phyloP scores from a whole-genome alignment of 2,888 invertebrate genomes.

The Venusia cambrica region DNA sequence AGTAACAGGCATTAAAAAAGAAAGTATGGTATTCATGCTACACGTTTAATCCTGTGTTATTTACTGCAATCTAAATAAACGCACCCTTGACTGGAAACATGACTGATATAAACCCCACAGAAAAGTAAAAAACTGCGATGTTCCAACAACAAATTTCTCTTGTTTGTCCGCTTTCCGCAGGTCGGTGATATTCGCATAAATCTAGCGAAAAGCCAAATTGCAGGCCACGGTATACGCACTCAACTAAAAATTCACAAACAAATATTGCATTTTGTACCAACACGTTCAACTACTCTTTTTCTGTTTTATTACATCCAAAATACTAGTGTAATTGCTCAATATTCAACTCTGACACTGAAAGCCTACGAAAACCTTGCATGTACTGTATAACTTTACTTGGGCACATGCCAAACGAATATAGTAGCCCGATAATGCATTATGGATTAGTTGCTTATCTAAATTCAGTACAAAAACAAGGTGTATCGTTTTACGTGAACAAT shows the following conservation, averaged over 20 bases:
- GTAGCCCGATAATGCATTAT: constrained; percentile 49
- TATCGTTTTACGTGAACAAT: constrained; percentile 36
- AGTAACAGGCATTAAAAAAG: too few species aligned
- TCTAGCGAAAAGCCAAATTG: constrained; percentile 74
- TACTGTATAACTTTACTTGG: constrained; percentile 43
- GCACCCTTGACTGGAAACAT: constrained; percentile 39
- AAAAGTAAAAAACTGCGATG: constrained; percentile 62
- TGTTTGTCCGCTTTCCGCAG: constrained; percentile 73
- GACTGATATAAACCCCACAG: constrained; percentile 63
- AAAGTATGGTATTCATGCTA: too few species aligned
- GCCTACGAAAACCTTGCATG: constrained; percentile 39
- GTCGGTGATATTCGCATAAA: constrained; percentile 72
- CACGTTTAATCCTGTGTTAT: too few species aligned
- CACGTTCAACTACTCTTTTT: constrained; percentile 46
- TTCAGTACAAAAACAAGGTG: constrained; percentile 41
- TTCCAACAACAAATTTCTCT: constrained; percentile 67
- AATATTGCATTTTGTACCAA: constrained; percentile 55
- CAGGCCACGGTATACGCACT: constrained; percentile 66
- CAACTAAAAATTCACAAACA: constrained; percentile 69
- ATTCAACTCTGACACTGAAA: constrained; percentile 23
- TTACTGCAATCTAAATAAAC: constrained; percentile 13
- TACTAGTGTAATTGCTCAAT: constrained; percentile 40
- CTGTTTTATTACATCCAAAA: constrained; percentile 50
- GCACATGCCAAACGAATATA: constrained; percentile 43
- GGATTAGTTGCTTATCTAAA: constrained; percentile 48